A percentile compares a stretch with the other conserved stretches of the same genome.
These are phyloP conservation scores for Dermatemys mawii DNA, from an alignment of 2,113 vertebrate genomes.

Conservation along the genomic window DNA sequence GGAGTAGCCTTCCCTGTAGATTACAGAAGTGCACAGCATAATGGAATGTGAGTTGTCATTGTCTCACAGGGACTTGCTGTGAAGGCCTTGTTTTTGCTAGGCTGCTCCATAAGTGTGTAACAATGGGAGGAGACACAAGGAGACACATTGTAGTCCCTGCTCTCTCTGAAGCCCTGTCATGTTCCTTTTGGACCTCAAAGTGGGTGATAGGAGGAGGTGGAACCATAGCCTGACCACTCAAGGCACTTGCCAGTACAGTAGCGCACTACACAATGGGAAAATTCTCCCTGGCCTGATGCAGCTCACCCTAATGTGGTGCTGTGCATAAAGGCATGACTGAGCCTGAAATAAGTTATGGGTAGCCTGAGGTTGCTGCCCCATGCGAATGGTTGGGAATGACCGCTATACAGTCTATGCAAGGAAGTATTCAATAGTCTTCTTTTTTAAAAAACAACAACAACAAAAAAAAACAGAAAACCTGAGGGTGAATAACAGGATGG, in stretches of 20 bases:
- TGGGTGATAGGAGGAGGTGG: no score
- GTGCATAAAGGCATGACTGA: not conserved
- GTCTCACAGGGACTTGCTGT: not conserved
- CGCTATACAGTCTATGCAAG: not conserved
- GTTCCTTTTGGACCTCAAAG: not conserved
- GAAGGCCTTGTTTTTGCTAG: not conserved
- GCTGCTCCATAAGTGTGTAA: not conserved
- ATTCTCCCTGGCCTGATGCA: not conserved
- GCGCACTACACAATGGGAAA: not conserved
- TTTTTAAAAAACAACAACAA: no score
- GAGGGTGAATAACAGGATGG: not conserved
- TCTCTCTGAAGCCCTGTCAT: not conserved
- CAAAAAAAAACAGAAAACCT: no score
- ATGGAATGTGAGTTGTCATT: not conserved
- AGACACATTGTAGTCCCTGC: not conserved
- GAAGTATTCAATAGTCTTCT: not conserved
- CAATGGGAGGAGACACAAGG: not conserved
- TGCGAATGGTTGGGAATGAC: not conserved
- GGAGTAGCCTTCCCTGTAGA: not conserved
- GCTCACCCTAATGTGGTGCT: not conserved
- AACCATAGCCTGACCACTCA: not conserved
- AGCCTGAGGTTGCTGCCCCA: not conserved
- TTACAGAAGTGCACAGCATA: not conserved
- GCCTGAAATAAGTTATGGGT: not conserved
- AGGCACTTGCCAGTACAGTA: not conserved